Base-by-base conservation (phyloP, 1,140 invertebrate genomes). In the Temnothorax nylanderi region DNA sequence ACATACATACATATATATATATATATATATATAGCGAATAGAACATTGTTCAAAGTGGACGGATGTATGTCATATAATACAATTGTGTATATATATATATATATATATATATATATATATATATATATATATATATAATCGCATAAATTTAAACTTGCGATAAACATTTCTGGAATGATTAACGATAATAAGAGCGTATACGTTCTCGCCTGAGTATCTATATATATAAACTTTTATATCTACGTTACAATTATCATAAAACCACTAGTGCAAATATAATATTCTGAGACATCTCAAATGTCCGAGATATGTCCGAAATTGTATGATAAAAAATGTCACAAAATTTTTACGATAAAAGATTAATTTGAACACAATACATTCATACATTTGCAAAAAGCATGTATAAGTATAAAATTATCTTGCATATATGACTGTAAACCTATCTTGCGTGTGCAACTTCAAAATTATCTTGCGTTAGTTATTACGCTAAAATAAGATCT, bases 21-120 rank as follows among this genome's bases (percentile, higher is more conserved):
- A n/a, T n/a, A n/a, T n/a, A 8, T 72, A 54, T 34, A 21, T 44
- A 41, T 78, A 67, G 62, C 6, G 64, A 84, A 16, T 87, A 64
- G 8, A 88, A 69, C 34, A 88, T 71, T 62, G 34, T 54, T 41
- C 0, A 10, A 85, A 80, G 0, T 71, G 41, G n/a, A 69, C 80
- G 80, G 67, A 82, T 72, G 54, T 18, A 71, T 32, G 13, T 18
- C 3, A 2, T 21, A 72, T 32, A 80, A 80, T 71, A 82, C 4
- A 37, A 3, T 13, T 8, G 11, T 34, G 5, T 60, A 2, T 2
- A 3, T 32, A 5, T 26, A 0, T 26, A 0, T 26, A 0, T 26
- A 0, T 26, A 0, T 26, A 26, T 26, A 26, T 26, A 26, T 26
- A 18, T 26, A 0, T 26, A 0, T 26, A 0, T 26, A 0, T 26